Base-by-base conservation (phyloP, 2,797 vertebrate species). In the Pangasius larnaudii region DNA sequence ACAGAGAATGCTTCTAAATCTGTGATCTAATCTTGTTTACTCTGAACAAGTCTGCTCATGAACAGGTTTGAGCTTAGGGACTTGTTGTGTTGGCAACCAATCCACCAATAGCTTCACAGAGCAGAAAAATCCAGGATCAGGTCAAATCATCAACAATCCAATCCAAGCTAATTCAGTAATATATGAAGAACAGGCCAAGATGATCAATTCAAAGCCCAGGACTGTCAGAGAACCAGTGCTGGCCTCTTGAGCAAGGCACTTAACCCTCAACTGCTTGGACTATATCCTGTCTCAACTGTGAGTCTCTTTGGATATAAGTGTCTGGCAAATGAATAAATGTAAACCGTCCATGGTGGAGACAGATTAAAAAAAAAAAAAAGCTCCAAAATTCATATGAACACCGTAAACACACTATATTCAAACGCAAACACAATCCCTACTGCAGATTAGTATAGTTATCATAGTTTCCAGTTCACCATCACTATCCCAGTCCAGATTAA, bases 1-100 rank as follows among this genome's bases (percentile, higher is more conserved):
- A 56, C 83, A 84, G 65, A 71, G 10, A 39, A 39, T 39, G 83
- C 65, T 85, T 71, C 49, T 53, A 71, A 39, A 85, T 36, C 65
- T 72, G 65, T 56, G 30, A 71, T 72, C 49, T 85, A 56, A 85
- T 58, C 65, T 85, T 85, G 83, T 71, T 85, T 72, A 58, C 67
- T 1, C 83, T 56, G 51, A 85, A 85, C 67, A 85, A 72, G 83
- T 22, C 83, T 85, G 67, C 67, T 85, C 83, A 85, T 39, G 67
- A 85, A 72, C 83, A 71, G 83, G 51, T 39, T 39, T 56, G 83
- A 53, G 83, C 67, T 72, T 39, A 72, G 83, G 83, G 83, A 72
- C 49, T 56, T 18, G 9, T 65, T 65, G 42, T 65, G 27, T 51
- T 67, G 61, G 81, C 81, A 83, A 83, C 51, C 0, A 39, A 13